These are phyloP conservation scores for Pontoporia blainvillei DNA, from an alignment of 2,113 vertebrate genomes.

Conservation along the genomic window DNA sequence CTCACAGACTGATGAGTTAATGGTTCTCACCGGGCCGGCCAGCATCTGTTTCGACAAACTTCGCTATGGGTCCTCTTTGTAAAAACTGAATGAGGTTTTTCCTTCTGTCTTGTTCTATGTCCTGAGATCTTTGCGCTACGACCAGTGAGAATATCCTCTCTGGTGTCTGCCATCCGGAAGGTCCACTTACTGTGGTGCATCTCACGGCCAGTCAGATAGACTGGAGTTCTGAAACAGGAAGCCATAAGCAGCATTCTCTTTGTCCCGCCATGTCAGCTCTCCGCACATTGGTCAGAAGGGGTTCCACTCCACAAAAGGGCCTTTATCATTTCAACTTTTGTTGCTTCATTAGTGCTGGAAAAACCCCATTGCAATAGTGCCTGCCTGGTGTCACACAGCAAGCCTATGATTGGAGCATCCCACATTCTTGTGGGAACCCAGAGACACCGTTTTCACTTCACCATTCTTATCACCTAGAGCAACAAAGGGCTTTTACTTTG, in stretches of 20 bases:
- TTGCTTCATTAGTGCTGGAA: too few species aligned
- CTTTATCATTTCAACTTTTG: too few species aligned
- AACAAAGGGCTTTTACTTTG: not conserved
- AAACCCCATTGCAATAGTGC: too few species aligned
- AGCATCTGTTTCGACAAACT: not conserved
- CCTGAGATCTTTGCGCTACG: not conserved
- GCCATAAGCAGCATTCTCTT: not conserved
- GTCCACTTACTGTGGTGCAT: not conserved
- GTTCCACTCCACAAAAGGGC: too few species aligned
- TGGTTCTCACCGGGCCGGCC: not conserved
- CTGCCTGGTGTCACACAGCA: not conserved
- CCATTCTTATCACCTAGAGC: not conserved
- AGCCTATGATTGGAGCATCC: not conserved
- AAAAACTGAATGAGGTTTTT: not conserved
- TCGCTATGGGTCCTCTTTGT: not conserved
- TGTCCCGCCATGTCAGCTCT: not conserved
- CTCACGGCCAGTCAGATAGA: not conserved
- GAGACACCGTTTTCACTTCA: not conserved
- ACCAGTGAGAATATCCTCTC: not conserved
- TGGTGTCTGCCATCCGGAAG: not conserved
- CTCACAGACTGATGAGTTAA: too few species aligned
- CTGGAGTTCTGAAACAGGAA: not conserved
- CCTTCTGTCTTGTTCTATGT: not conserved
- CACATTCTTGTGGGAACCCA: not conserved
- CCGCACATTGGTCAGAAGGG: not conserved